phyloP scores from a whole-genome alignment of 1,140 invertebrate genomes.

The Drosophila lacertosa region DNA sequence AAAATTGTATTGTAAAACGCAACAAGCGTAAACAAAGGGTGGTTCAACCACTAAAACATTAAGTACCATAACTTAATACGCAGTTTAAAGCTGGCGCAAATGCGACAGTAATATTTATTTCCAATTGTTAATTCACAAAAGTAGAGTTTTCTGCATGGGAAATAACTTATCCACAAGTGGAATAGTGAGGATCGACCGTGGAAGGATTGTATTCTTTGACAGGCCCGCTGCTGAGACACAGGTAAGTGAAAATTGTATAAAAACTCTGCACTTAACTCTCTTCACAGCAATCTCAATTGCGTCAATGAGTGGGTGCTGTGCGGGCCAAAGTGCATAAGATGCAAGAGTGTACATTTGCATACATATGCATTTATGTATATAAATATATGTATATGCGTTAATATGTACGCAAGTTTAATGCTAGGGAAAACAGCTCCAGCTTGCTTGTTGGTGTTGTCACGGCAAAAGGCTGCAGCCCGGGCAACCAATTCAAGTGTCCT shows the following conservation, averaged over 20 bases:
- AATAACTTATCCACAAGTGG: constrained; percentile 46
- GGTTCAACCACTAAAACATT: neutral
- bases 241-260: constrained; percentile 45
- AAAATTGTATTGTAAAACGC: neutral
- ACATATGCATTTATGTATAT: neutral
- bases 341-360: neutral
- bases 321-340: constrained; percentile 3
- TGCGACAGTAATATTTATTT: neutral
- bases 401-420: neutral
- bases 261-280: too few relatives aligned
- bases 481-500: neutral
- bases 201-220: constrained; percentile 44
- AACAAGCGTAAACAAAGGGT: neutral
- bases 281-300: neutral
- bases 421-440: neutral
- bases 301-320: constrained; percentile 7
- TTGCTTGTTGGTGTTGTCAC: neutral
- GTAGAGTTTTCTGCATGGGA: constrained; percentile 54
- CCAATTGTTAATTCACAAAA: neutral
- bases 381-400: neutral
- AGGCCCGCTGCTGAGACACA: constrained; percentile 41
- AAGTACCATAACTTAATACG: constrained; percentile 4
- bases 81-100: constrained; percentile 10
- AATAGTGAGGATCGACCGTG: constrained; percentile 49
- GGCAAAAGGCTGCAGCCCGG: constrained; percentile 5